Evolutionary conservation across 2,888 invertebrate genomes (phyloP).

Genomic region (Heliconius sara): DNA sequence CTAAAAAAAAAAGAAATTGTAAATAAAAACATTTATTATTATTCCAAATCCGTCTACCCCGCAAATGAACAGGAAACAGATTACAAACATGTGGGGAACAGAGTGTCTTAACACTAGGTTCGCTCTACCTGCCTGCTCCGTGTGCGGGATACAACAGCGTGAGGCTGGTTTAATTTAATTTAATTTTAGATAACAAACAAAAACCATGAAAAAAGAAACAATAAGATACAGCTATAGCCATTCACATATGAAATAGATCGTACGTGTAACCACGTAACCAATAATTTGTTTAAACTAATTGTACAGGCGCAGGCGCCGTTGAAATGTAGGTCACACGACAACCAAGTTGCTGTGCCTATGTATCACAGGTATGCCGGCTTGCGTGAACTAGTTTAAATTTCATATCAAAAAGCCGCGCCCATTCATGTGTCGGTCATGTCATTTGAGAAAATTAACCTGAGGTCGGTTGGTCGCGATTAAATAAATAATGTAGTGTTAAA

Average conservation of each 20-base stretch:
- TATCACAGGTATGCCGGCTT: slow-evolving; percentile 38
- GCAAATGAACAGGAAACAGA: too few relatives aligned
- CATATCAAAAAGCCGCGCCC: slow-evolving; percentile 74
- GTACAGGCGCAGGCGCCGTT: slow-evolving; percentile 39
- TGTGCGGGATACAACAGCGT: too few relatives aligned
- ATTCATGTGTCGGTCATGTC: slow-evolving; percentile 46
- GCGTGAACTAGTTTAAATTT: slow-evolving; percentile 64
- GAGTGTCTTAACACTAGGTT: too few relatives aligned
- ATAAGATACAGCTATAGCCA: not conserved
- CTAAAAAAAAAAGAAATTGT: too few relatives aligned
- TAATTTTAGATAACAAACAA: not conserved
- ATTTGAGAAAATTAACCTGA: slow-evolving; percentile 40
- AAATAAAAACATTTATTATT: too few relatives aligned
- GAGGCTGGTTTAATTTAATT: too few relatives aligned
- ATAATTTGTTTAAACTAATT: slow-evolving; percentile 8
- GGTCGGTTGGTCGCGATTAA: slow-evolving; percentile 4
- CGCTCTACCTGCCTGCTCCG: too few relatives aligned
- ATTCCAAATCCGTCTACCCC: too few relatives aligned
- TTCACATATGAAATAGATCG: not conserved
- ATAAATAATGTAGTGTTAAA: too few relatives aligned
- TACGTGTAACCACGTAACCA: not conserved
- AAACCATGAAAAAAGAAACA: not conserved
- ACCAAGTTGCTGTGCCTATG: slow-evolving; percentile 34
- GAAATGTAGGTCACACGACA: slow-evolving; percentile 66
- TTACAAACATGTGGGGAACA: not conserved